Evolutionary conservation across 2,888 invertebrate species (phyloP).

Genomic region (Pheosia gnoma): DNA sequence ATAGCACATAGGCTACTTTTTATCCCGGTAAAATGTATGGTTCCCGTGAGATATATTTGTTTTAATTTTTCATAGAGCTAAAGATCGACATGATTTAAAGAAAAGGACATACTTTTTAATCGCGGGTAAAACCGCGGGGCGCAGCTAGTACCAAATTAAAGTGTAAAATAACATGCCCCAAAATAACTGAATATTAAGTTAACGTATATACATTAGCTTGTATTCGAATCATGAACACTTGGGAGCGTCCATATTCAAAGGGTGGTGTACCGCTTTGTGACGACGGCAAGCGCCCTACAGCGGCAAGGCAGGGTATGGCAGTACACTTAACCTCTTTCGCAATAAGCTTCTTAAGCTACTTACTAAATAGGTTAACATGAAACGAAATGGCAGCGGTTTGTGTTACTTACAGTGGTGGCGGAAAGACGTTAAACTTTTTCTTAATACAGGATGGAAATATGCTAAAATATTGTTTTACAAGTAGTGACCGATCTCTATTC

Average conservation of each 20-base stretch:
- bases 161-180: neutral
- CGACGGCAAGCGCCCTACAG: conserved; percentile 33
- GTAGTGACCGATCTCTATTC: no score
- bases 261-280: conserved; percentile 25
- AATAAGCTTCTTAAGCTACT: conserved; percentile 48
- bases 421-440: neutral
- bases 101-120: no score
- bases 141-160: no score
- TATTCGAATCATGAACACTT: conserved; percentile 18
- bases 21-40: no score
- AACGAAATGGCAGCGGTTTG: neutral
- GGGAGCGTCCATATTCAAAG: conserved; percentile 15
- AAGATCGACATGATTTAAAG: no score
- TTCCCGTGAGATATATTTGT: no score
- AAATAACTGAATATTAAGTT: neutral
- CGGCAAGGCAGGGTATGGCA: conserved; percentile 40
- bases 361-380: conserved; percentile 45
- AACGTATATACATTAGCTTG: conserved; percentile 10
- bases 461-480: no score
- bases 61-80: no score
- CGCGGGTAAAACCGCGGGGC: no score
- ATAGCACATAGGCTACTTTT: no score
- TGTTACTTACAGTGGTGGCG: neutral
- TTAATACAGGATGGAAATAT: no score
- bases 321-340: conserved; percentile 55